Conservation (phyloP, 92 coral and sea anemone species). For the Blastomussa wellsi region DNA sequence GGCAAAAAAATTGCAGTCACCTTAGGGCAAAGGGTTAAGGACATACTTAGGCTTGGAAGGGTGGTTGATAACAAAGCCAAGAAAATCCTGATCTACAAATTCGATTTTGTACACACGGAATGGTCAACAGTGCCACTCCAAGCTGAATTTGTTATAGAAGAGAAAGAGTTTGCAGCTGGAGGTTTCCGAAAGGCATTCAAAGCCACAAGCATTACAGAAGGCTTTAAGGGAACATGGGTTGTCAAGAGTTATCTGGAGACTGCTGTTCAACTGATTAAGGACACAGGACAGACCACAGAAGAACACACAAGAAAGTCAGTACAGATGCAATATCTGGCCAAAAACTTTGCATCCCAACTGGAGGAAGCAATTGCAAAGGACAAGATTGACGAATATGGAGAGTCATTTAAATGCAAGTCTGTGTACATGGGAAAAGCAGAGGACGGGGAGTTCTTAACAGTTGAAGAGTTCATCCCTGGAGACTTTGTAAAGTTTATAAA, state of each 20-base stretch:
- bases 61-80: conserved; percentile 48
- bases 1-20: too few species aligned
- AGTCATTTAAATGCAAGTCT: conserved; percentile 45
- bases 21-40: too few species aligned
- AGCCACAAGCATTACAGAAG: conserved; percentile 67
- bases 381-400: conserved; percentile 37
- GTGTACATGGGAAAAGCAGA: conserved; percentile 60
- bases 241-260: conserved; percentile 44
- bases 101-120: conserved; percentile 52
- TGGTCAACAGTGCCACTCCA: conserved; percentile 61
- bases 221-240: conserved; percentile 70
- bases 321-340: conserved; percentile 60
- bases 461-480: conserved; percentile 59
- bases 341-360: conserved; percentile 68
- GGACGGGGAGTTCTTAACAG: conserved; percentile 49
- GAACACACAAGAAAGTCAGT: conserved; percentile 58
- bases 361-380: conserved; percentile 55
- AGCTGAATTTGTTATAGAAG: conserved; percentile 54
- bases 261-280: conserved; percentile 31
- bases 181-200: conserved; percentile 70
- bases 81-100: conserved; percentile 52
- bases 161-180: conserved; percentile 61
- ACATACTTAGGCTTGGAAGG: conserved; percentile 50
- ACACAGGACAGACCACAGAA: conserved; percentile 45
- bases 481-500: conserved; percentile 52